Conservation (phyloP, 2,113 vertebrate species). For the Callospermophilus lateralis region DNA sequence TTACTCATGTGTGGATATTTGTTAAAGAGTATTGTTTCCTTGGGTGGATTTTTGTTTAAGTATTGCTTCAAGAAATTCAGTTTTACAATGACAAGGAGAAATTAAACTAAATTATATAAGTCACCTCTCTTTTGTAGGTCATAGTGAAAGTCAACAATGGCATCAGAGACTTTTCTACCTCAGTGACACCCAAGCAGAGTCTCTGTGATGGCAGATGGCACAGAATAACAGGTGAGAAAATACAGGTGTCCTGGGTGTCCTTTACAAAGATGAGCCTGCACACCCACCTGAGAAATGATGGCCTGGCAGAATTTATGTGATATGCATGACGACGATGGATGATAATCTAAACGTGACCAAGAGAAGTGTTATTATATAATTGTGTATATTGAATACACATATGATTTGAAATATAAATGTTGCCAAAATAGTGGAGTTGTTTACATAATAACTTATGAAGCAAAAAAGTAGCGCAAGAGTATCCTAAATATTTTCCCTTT, state of each 20-base stretch:
- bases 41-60: background rate
- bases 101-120: background rate
- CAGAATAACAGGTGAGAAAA: constrained; percentile 92
- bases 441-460: background rate
- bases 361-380: background rate
- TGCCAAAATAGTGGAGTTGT: background rate
- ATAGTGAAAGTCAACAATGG: constrained; percentile 93
- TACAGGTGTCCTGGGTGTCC: background rate
- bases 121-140: constrained; percentile 87
- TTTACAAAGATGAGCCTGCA: background rate
- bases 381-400: background rate
- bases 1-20: background rate
- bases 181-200: constrained; percentile 90
- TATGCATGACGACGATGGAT: background rate
- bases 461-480: background rate
- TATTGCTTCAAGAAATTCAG: constrained; percentile 23
- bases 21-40: background rate
- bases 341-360: background rate
- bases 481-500: constrained; percentile 29
- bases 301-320: background rate
- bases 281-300: background rate
- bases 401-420: constrained; percentile 23
- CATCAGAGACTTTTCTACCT: constrained; percentile 92
- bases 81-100: background rate
- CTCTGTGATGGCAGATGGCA: constrained; percentile 96